Evolutionary conservation across 2,888 invertebrate genomes (phyloP).

Genomic region (Proisotoma minuta): DNA sequence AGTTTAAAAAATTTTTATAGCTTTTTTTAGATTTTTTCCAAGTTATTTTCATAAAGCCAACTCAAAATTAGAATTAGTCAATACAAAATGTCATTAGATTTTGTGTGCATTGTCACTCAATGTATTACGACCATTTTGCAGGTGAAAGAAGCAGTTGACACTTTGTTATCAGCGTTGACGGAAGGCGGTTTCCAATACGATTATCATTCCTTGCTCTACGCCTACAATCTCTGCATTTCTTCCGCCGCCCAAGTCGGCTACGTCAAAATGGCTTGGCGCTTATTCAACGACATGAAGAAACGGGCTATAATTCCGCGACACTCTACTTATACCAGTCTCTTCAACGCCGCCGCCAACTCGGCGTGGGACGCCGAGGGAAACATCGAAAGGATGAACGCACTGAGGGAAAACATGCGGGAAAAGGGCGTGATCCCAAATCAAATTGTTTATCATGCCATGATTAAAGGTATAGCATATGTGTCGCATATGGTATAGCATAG

Average conservation of each 20-base stretch:
- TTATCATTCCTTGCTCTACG: conserved; percentile 56
- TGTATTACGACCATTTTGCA: conserved; percentile 12
- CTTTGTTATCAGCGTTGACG: conserved; percentile 25
- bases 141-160: conserved; percentile 43
- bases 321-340: conserved; percentile 75
- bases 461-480: conserved; percentile 64
- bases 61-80: no score
- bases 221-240: conserved; percentile 76
- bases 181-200: conserved; percentile 38
- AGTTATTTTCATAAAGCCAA: no score
- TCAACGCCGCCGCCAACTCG: conserved; percentile 82
- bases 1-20: no score
- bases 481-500: no score
- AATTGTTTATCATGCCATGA: conserved; percentile 80
- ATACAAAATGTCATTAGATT: no score
- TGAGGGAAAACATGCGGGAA: conserved; percentile 65
- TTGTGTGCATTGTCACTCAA: conserved; percentile 6
- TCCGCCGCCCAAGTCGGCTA: conserved; percentile 79
- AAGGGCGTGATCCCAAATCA: conserved; percentile 62
- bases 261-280: conserved; percentile 75
- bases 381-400: conserved; percentile 61
- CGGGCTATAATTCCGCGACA: conserved; percentile 63
- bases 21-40: no score
- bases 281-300: conserved; percentile 77
- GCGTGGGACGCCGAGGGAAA: conserved; percentile 63